Conservation (phyloP, 2,797 vertebrate genomes). For the Nyctibius grandis region DNA sequence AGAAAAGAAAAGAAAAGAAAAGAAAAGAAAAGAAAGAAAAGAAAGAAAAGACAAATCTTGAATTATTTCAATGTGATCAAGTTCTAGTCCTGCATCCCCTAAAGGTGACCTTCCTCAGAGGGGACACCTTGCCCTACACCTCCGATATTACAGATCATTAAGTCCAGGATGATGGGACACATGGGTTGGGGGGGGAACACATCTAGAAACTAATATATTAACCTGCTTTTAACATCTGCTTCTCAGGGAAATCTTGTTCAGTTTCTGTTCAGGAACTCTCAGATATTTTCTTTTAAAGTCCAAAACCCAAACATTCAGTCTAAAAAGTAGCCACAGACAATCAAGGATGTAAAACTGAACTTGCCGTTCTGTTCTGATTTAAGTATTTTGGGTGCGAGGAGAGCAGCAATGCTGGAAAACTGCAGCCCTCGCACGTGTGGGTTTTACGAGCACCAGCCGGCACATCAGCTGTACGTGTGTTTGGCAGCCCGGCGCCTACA, state of each 20-base stretch:
- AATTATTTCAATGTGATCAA: not conserved
- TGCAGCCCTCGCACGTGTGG: fast-evolving
- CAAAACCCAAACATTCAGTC: not conserved
- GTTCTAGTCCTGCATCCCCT: not conserved
- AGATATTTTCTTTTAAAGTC: not conserved
- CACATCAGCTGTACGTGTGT: not conserved
- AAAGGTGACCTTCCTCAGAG: not conserved
- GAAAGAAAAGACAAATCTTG: no score
- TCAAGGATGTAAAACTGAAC: not conserved
- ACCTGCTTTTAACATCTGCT: not conserved
- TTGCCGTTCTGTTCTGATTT: not conserved
- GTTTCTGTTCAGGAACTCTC: not conserved
- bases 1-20: no score
- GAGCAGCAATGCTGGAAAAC: not conserved
- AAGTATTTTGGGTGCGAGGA: not conserved
- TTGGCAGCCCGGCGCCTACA: not conserved
- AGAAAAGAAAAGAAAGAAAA: no score
- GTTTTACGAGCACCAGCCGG: not conserved
- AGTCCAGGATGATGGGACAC: not conserved
- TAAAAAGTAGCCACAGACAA: not conserved
- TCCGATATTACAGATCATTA: not conserved
- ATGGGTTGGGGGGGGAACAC: fast-evolving
- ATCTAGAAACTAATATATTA: not conserved
- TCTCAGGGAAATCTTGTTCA: not conserved
- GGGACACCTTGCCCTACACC: not conserved